Base-by-base conservation (phyloP, 2,888 invertebrate species). In the Crossocerus cetratus region DNA sequence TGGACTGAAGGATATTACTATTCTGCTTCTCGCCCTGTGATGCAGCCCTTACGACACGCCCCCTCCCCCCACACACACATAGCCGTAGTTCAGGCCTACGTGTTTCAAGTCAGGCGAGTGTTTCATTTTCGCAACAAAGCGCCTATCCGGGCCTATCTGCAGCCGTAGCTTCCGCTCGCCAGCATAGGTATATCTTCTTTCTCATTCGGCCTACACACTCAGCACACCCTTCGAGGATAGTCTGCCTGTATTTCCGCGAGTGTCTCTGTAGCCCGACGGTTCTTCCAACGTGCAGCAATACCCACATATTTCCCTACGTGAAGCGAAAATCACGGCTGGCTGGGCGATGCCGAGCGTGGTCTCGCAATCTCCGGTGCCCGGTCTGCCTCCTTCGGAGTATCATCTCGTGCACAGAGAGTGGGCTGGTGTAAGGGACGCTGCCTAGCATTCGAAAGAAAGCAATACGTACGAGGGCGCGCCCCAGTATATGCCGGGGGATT, bases 81-180 rank as follows among this genome's bases (percentile, higher is more conserved):
- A 66, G 61, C 58, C 81, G 82, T 77, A 78, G 71, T 74, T 84
- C 83, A 81, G 80, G 77, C 78, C 73, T 72, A 77, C 78, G 78
- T 84, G 32, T 32, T 32, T 32, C 32, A 32, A 32, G 32, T 32
- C 32, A 32, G 32, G 32, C 32, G 84, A 84, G 78, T 84, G 83
- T 84, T 83, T 84, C 84, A 84, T 84, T 83, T 84, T 84, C 84
- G 77, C 78, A 32, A 84, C 83, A 81, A 83, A 83, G 80, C 83
- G 57, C 73, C 78, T 78, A 82, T 78, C 78, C 79, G 72, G 77
- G 77, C 76, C 80, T 80, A 82, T 80, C 78, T 71, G 72, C 68
- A 59, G 74, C 74, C 65, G 59, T 57, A 64, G 67, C 59, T 60
- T 20, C 59, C 32, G 56, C 53, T 53, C 32, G 18, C 42, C 49